These are phyloP conservation scores for Lerema accius DNA, from an alignment of 1,140 invertebrate species.

Conservation along the genomic window DNA sequence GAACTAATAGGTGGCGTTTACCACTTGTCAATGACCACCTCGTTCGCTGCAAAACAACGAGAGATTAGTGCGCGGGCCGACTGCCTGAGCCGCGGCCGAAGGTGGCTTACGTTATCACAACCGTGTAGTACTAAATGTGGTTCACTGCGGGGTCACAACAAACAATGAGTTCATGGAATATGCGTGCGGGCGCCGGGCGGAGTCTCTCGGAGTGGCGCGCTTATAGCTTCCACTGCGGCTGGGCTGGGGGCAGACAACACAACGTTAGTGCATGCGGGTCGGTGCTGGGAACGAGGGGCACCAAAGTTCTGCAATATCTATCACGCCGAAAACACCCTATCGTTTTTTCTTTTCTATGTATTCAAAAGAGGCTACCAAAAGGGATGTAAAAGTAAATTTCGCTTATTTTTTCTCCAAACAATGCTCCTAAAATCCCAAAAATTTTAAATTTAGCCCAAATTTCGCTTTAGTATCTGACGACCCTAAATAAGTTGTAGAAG, in stretches of 20 bases:
- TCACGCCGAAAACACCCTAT: too few species aligned
- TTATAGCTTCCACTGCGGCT: constrained; percentile 76
- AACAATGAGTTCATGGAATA: constrained; percentile 82
- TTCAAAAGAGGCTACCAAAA: too few species aligned
- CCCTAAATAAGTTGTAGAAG: too few species aligned
- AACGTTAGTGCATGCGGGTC: constrained; percentile 77
- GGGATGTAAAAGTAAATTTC: too few species aligned
- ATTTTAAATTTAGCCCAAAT: too few species aligned
- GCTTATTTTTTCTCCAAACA: too few species aligned
- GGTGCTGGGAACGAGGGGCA: constrained; percentile 5
- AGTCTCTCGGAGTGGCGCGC: constrained; percentile 60
- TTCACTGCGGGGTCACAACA: constrained; percentile 81
- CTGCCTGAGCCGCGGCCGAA: constrained; percentile 72
- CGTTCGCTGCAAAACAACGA: constrained; percentile 85
- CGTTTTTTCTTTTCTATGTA: too few species aligned
- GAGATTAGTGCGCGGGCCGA: constrained; percentile 70
- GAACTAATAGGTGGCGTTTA: constrained; percentile 79
- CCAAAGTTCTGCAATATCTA: constrained; percentile 74
- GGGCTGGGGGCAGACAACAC: constrained; percentile 79
- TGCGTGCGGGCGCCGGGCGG: constrained; percentile 76
- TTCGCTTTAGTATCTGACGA: too few species aligned
- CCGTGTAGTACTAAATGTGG: constrained; percentile 77
- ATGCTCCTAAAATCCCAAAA: too few species aligned
- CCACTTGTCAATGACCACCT: constrained; percentile 84
- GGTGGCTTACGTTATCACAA: constrained; percentile 74